Conservation (phyloP, 2,113 vertebrate genomes). For the Gymnarchus niloticus region DNA sequence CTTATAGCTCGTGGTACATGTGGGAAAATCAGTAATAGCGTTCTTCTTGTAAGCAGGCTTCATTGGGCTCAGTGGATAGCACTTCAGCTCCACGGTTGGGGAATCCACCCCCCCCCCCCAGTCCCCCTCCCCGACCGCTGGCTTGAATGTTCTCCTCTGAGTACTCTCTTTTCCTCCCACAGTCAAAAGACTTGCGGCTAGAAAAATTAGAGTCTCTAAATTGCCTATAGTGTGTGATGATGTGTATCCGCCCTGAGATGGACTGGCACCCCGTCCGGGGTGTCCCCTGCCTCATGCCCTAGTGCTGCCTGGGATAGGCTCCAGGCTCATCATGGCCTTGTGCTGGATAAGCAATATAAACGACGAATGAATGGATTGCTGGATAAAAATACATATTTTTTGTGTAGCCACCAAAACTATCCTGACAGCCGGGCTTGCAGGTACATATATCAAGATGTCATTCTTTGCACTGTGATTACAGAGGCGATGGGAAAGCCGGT, state of each 20-base stretch:
- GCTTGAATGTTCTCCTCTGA: background rate
- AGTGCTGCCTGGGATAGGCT: background rate
- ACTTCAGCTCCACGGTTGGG: background rate
- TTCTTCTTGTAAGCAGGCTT: background rate
- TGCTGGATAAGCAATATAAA: too few relatives aligned
- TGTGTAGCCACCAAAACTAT: background rate
- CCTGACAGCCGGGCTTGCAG: background rate
- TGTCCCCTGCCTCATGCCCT: background rate
- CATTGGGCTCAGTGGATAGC: background rate
- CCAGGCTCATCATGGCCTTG: background rate
- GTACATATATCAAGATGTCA: background rate
- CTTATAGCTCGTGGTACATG: background rate
- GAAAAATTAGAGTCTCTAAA: background rate
- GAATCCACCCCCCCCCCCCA: background rate
- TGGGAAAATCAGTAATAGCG: background rate
- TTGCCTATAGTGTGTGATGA: background rate
- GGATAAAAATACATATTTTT: background rate
- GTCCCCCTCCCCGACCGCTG: background rate
- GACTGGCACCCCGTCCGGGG: background rate
- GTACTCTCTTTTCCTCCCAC: background rate
- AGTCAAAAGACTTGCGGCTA: background rate
- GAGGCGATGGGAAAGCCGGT: conserved; percentile 16
- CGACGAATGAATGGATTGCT: background rate
- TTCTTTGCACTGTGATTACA: conserved; percentile 27
- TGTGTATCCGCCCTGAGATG: background rate